Evolutionary conservation across 2,888 invertebrate genomes (phyloP), one percentile per base, ranked within the genome.

Genomic region (Hemithea aestivaria): DNA sequence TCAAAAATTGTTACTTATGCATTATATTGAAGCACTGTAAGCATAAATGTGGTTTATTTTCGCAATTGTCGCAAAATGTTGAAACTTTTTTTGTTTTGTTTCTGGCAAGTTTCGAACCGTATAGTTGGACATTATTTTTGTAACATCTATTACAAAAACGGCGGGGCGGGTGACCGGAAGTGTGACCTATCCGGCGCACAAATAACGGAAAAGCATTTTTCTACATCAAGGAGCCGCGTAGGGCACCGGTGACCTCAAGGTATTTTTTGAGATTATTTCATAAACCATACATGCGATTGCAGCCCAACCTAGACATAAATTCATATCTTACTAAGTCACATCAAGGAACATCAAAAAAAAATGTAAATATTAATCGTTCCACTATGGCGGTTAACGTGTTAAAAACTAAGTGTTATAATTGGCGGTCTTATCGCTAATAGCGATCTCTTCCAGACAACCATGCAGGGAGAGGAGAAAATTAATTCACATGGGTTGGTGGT

Each of bases 21-120:
- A 8, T 9, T 9, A 24, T 31, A 31, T 48, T 46, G 27, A 45
- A 51, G 42, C 49, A 51, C 27, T 22, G 28, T 43, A 45, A 43
- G 30, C 51, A 49, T 35, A 47, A 51, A 49, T 46, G 42, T 33
- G 45, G 44, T 44, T 46, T 29, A 45, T 43, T 40, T 27, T 48
- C 47, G 36, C 51, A 54, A 43, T 43, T 43, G 23, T 35, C 37
- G 46, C 52, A 51, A 35, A 44, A 52, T 34, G 42, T 50, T 37
- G 29, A 38, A 27, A 51, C 39, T 45, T 47, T 35, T 32, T 49
- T 49, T 10, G 49, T 40, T 34, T 42, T 46, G 8, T 41, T 46
- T 40, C 36, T 40, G 22, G 47, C 47, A 20, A 25, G 31, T 29
- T 31, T 39, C 41, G 39, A 41, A 27, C 36, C 42, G 20, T 36